Evolutionary conservation across 2,888 invertebrate species (phyloP), one percentile per base, ranked within the genome.

Genomic region (Napeogenes inachia): DNA sequence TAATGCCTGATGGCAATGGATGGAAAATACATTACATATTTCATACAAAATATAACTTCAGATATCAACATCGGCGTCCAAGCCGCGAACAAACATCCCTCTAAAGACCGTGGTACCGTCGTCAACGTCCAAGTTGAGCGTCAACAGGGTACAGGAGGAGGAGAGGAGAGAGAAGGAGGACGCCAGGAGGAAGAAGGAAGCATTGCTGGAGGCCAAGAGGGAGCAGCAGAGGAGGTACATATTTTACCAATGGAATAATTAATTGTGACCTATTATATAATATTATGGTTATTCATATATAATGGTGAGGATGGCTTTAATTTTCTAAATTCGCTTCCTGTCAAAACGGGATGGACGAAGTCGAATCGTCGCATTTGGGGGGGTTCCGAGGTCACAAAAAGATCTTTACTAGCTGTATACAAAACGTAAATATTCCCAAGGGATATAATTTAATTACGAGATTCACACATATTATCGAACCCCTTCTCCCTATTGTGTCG

Each of bases 131-230:
- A 89, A 88, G 45, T 53, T 82, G 0, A 79, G 75, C 47, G 73
- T 76, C 4, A 63, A 82, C 38, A 75, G 82, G 0, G 91, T 91
- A 55, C 76, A 75, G 4, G 77, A 74, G 0, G 84, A 81, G 0
- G 89, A 73, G 68, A 78, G 45, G 73, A 77, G 70, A 53, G 85
- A 68, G 77, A 81, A 47, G 64, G 92, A 92, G 61, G 92, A 92
- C 60, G 92, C 91, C 0, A 76, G 87, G 59, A 85, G 81, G 70
- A 94, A 94, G 79, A 92, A 92, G 59, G 93, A 93, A 33, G 93
- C 92, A 3, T 70, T 92, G 60, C 72, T 93, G 13, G 92, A 91
- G 63, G 91, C 92, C 8, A 89, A 91, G 76, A 84, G 87, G 4
- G 94, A 93, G 67, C 85, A 89, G 70, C 93, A 92, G 72, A 91